A percentile compares a stretch with the other conserved stretches of the same genome.
These are phyloP conservation scores for Leptinotarsa tumamoca DNA, from an alignment of 2,888 invertebrate genomes.

Conservation along the genomic window DNA sequence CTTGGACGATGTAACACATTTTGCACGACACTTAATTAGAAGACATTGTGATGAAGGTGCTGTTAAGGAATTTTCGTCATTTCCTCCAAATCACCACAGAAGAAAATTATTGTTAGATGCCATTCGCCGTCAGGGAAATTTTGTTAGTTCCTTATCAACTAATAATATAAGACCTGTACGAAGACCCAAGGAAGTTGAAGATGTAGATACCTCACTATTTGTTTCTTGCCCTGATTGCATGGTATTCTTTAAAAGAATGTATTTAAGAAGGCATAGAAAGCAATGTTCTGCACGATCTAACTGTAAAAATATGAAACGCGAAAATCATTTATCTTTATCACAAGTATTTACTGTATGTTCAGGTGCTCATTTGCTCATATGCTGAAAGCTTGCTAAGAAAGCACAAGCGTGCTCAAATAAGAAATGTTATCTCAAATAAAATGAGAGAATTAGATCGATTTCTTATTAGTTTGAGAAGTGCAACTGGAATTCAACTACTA, in stretches of 20 bases:
- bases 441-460: slow-evolving; percentile 9
- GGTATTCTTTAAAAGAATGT: not conserved
- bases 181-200: slow-evolving; percentile 9
- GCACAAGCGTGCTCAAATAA: slow-evolving; percentile 23
- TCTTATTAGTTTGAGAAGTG: not conserved
- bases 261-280: slow-evolving; percentile 15
- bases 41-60: slow-evolving; percentile 24
- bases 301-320: not conserved
- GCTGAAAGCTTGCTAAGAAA: slow-evolving; percentile 29
- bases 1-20: slow-evolving; percentile 23
- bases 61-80: slow-evolving; percentile 12
- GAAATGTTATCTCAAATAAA: slow-evolving; percentile 15
- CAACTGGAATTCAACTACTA: not conserved
- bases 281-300: slow-evolving; percentile 20
- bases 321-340: not conserved
- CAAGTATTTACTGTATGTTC: not conserved
- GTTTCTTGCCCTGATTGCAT: slow-evolving; percentile 17
- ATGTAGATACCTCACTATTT: not conserved
- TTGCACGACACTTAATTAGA: slow-evolving; percentile 15
- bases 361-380: slow-evolving; percentile 32
- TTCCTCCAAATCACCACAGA: slow-evolving; percentile 7
- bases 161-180: slow-evolving; percentile 9
- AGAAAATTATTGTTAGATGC: slow-evolving; percentile 25
- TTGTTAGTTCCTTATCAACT: not conserved
- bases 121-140: slow-evolving; percentile 32